Conservation (phyloP, 1,140 invertebrate genomes). For the Trachymyrmex cornetzi region DNA sequence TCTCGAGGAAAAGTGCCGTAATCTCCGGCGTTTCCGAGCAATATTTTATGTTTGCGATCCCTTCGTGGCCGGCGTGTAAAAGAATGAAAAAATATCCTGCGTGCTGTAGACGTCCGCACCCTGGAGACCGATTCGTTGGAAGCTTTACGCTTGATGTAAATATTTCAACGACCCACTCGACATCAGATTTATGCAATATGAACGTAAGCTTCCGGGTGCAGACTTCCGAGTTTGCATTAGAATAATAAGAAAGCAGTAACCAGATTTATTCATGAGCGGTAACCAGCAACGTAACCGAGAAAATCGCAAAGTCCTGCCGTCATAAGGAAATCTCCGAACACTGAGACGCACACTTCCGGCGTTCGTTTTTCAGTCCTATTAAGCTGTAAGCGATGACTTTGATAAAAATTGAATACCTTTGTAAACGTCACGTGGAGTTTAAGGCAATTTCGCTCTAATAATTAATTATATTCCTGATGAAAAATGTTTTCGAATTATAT, state of each 20-base stretch:
- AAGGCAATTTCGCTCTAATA: neutral
- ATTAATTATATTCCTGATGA: slow-evolving; percentile 14
- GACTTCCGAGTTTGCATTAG: slow-evolving; percentile 21
- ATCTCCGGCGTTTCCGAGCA: slow-evolving; percentile 29
- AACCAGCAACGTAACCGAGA: slow-evolving; percentile 18
- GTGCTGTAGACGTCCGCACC: neutral
- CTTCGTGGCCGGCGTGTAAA: neutral
- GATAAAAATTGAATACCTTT: slow-evolving; percentile 28
- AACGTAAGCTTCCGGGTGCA: slow-evolving; percentile 17
- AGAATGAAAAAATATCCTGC: neutral
- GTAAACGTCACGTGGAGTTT: neutral
- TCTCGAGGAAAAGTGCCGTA: slow-evolving; percentile 49
- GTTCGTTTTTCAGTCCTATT: neutral
- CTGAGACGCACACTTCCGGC: neutral
- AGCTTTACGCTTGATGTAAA: slow-evolving; percentile 49
- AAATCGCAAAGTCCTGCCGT: neutral
- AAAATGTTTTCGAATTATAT: neutral
- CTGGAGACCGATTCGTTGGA: slow-evolving; percentile 14
- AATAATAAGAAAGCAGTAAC: slow-evolving; percentile 55
- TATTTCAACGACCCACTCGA: slow-evolving; percentile 52
- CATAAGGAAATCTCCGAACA: slow-evolving; percentile 25
- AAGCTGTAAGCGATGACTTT: slow-evolving; percentile 8
- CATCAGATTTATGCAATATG: slow-evolving; percentile 49
- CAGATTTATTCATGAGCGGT: slow-evolving; percentile 54
- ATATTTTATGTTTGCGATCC: slow-evolving; percentile 37